A percentile compares a stretch with the other conserved stretches of the same genome.
Evolutionary conservation across 2,797 vertebrate species (phyloP).

Genomic region (Sitta carolinensis): DNA sequence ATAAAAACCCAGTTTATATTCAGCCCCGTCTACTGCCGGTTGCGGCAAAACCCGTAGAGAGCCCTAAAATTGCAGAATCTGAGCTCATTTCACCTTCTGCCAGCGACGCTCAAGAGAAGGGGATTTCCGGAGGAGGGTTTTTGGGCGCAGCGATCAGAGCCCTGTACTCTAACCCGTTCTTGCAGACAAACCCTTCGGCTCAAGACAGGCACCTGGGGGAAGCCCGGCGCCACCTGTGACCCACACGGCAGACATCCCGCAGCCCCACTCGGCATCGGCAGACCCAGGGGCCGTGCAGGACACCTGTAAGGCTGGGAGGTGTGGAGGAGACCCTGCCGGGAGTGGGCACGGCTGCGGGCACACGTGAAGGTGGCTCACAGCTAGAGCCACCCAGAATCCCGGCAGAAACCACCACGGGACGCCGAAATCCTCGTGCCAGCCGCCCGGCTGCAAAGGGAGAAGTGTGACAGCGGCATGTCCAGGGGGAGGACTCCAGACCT

Average conservation of each 20-base stretch:
- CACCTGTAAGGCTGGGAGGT: not conserved
- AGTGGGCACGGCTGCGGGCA: not conserved
- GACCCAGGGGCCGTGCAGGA: not conserved
- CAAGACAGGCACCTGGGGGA: too few relatives aligned
- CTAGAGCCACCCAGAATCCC: not conserved
- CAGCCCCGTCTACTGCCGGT: not conserved
- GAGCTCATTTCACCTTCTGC: not conserved
- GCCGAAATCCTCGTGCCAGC: not conserved
- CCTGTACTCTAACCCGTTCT: not conserved
- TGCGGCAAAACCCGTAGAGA: constrained; percentile 23
- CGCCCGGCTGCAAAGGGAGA: not conserved
- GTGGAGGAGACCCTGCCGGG: fast-evolving
- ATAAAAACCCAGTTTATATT: not conserved
- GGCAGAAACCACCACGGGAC: not conserved
- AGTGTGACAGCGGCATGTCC: not conserved
- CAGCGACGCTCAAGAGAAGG: not conserved
- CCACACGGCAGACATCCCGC: fast-evolving
- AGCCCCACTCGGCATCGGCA: not conserved
- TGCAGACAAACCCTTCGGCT: not conserved
- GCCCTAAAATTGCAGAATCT: not conserved
- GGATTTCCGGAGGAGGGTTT: not conserved
- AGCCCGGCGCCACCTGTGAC: not conserved
- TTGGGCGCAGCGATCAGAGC: not conserved
- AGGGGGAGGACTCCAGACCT: not conserved
- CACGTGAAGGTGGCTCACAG: not conserved